phyloP scores from a whole-genome alignment of 2,113 vertebrate species.

The Anoura caudifer region DNA sequence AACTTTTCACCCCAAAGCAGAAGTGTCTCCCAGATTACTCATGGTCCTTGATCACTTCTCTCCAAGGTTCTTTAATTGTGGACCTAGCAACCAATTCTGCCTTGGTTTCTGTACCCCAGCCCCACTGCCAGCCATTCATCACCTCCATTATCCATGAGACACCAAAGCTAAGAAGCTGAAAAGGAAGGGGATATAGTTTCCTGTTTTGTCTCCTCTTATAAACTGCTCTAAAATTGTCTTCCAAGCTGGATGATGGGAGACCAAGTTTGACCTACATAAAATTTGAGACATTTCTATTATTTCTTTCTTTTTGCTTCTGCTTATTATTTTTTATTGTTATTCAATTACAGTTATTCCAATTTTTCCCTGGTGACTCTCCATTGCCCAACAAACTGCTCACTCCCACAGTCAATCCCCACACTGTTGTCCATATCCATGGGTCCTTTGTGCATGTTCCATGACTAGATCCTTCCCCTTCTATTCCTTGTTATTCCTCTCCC shows the following conservation, averaged over 20 bases:
- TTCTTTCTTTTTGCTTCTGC: neutral
- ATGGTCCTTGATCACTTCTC: neutral
- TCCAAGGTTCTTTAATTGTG: neutral
- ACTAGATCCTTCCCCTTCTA: too few relatives aligned
- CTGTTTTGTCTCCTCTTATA: neutral
- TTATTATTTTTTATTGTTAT: too few relatives aligned
- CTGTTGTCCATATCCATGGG: too few relatives aligned
- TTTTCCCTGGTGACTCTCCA: too few relatives aligned
- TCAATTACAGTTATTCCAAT: too few relatives aligned
- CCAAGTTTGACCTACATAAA: neutral
- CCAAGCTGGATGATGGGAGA: neutral
- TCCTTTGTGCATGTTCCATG: too few relatives aligned
- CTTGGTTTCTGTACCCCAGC: neutral
- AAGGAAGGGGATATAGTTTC: neutral
- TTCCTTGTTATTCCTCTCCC: too few relatives aligned
- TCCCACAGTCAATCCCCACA: too few relatives aligned
- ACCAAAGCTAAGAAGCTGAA: neutral
- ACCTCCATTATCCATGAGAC: neutral
- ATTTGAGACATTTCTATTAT: neutral
- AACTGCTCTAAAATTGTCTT: neutral
- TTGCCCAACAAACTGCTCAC: too few relatives aligned
- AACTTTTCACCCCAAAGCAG: neutral
- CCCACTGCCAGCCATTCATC: neutral
- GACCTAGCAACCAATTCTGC: neutral
- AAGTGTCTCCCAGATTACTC: neutral